Evolutionary conservation across 2,888 invertebrate species (phyloP).

Genomic region (Dusona sp.): DNA sequence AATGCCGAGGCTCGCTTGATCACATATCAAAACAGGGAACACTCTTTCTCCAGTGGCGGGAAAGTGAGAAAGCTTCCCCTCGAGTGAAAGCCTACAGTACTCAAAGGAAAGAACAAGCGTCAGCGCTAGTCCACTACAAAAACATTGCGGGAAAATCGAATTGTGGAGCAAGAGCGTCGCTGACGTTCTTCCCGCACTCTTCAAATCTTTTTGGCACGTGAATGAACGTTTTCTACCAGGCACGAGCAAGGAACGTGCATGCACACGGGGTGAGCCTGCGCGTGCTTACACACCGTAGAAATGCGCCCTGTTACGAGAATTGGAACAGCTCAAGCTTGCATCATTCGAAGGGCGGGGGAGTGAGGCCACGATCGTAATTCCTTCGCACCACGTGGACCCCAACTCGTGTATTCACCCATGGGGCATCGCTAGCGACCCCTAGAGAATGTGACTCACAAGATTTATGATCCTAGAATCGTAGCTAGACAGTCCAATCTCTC

Average conservation of each 20-base stretch:
- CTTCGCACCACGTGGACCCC: conserved; percentile 80
- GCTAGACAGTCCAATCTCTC: conserved; percentile 76
- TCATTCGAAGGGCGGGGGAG: conserved; percentile 41
- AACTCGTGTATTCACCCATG: conserved; percentile 73
- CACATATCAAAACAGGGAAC: conserved; percentile 15
- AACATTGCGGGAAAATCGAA: conserved; percentile 60
- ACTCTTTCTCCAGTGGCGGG: conserved; percentile 52
- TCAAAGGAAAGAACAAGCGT: not conserved
- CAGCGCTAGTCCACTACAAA: conserved; percentile 16
- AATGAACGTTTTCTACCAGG: conserved; percentile 70
- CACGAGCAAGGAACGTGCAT: not conserved
- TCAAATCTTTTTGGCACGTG: conserved; percentile 61
- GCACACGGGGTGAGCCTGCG: conserved; percentile 32
- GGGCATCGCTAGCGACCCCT: conserved; percentile 73
- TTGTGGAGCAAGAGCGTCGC: conserved; percentile 19
- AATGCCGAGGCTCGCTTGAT: conserved; percentile 40
- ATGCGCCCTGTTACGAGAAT: conserved; percentile 60
- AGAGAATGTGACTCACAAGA: conserved; percentile 81
- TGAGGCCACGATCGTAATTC: conserved; percentile 77
- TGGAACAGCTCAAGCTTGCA: conserved; percentile 46
- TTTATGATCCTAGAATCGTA: conserved; percentile 78
- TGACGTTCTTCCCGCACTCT: not conserved
- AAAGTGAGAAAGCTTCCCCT: conserved; percentile 52
- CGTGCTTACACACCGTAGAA: conserved; percentile 72
- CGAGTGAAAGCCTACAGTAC: not conserved